Percentiles rank a stretch among this genome's conserved stretches.
Evolutionary conservation across 2,797 vertebrate genomes (phyloP).

Genomic region (Protonibea diacanthus): DNA sequence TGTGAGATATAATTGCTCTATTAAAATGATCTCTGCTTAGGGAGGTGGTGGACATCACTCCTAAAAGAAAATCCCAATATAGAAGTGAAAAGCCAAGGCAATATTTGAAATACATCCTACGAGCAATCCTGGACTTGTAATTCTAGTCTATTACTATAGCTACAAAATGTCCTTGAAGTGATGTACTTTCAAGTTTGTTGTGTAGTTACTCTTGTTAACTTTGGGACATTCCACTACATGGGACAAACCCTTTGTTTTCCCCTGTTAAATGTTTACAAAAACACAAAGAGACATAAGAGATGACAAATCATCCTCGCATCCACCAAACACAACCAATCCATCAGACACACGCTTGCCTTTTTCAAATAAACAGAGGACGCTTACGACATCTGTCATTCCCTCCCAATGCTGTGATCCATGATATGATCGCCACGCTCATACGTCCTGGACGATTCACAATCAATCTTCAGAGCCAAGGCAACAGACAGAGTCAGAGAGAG

Average conservation of each 20-base stretch:
- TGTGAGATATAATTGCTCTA: slow-evolving; percentile 30
- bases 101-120: slow-evolving; percentile 20
- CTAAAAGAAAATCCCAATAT: not conserved
- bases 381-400: slow-evolving; percentile 76
- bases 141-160: not conserved
- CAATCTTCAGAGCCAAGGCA: slow-evolving; percentile 70
- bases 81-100: not conserved
- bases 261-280: slow-evolving; percentile 45
- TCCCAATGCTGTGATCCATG: slow-evolving; percentile 74
- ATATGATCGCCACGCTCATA: slow-evolving; percentile 72
- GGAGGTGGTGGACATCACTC: not conserved
- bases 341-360: slow-evolving; percentile 62
- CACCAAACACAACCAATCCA: slow-evolving; percentile 67
- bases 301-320: slow-evolving; percentile 65
- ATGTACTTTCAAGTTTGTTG: not conserved
- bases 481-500: slow-evolving; percentile 38
- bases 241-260: slow-evolving; percentile 24
- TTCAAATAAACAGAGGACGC: slow-evolving; percentile 72
- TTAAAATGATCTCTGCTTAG: slow-evolving; percentile 27
- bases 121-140: not conserved
- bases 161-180: not conserved
- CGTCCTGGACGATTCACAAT: slow-evolving; percentile 69
- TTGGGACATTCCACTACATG: not conserved
- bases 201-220: slow-evolving; percentile 8
- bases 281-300: slow-evolving; percentile 47